phyloP scores from a whole-genome alignment of 2,113 vertebrate genomes.

The Varanus salvator region DNA sequence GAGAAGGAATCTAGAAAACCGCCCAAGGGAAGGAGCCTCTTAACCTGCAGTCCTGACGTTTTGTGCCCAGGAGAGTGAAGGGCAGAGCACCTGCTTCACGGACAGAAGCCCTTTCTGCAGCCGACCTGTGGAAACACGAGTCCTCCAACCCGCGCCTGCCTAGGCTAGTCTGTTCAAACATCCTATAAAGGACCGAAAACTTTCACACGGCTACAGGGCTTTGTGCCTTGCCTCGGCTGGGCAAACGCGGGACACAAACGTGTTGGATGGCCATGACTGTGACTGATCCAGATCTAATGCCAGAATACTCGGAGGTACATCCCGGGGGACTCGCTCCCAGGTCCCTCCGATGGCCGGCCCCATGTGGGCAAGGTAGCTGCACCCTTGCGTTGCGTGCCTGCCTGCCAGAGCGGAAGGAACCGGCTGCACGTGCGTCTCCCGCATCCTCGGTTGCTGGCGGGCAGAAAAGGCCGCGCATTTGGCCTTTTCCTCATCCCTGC shows the following conservation, averaged over 20 bases:
- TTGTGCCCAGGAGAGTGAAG: not conserved
- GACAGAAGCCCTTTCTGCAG: not conserved
- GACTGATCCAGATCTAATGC: not conserved
- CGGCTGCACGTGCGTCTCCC: not conserved
- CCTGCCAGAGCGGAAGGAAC: not conserved
- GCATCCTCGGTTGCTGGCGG: not conserved
- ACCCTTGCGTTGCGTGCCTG: not conserved
- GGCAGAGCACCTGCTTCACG: not conserved
- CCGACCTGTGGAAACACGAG: not conserved
- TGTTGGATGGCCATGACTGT: not conserved
- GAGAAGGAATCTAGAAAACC: not conserved
- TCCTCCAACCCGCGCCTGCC: not conserved
- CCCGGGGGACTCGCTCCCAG: not conserved
- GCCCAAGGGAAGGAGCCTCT: not conserved
- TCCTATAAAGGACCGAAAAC: not conserved
- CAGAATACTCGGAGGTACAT: not conserved
- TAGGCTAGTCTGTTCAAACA: not conserved
- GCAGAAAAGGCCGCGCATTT: not conserved
- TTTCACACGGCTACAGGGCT: not conserved
- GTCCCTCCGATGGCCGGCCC: too few relatives aligned
- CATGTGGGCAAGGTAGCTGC: too few relatives aligned
- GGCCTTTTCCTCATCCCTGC: not conserved
- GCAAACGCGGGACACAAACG: not conserved
- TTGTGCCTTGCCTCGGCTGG: not conserved
- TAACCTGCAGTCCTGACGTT: not conserved